phyloP scores from a whole-genome alignment of 2,797 vertebrate genomes.

The Sebastes hubbsi region DNA sequence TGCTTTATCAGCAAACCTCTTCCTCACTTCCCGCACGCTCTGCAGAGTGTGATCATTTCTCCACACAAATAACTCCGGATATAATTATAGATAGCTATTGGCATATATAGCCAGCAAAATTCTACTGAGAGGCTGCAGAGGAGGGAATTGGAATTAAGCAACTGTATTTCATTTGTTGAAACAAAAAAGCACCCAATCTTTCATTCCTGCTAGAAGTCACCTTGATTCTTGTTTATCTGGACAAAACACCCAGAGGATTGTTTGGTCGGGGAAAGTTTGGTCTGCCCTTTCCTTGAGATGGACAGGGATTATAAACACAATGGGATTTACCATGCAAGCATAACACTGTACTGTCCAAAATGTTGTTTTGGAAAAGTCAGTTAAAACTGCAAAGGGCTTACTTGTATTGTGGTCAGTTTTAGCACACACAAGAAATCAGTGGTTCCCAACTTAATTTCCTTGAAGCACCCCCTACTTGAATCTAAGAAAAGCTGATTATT shows the following conservation, averaged over 20 bases:
- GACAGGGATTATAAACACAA: slow-evolving; percentile 2
- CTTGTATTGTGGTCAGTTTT: neutral
- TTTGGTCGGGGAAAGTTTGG: neutral
- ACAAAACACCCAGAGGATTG: slow-evolving; percentile 17
- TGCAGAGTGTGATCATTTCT: slow-evolving; percentile 36
- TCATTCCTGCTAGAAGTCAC: slow-evolving; percentile 36
- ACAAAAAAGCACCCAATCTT: slow-evolving; percentile 7
- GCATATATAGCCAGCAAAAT: slow-evolving; percentile 4
- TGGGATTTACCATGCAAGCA: neutral
- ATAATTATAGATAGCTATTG: slow-evolving; percentile 66
- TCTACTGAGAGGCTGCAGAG: neutral
- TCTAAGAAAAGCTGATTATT: no score
- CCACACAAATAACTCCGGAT: slow-evolving; percentile 49
- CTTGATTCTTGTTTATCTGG: slow-evolving; percentile 43
- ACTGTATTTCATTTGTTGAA: slow-evolving; percentile 24
- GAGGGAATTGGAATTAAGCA: neutral
- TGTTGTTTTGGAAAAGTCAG: neutral
- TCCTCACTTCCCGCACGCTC: slow-evolving; percentile 7
- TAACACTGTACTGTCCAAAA: neutral
- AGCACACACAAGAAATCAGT: neutral
- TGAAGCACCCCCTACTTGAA: no score
- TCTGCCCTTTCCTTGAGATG: neutral
- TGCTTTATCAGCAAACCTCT: slow-evolving; percentile 43
- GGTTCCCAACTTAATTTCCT: neutral
- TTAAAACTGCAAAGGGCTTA: neutral